Conservation (phyloP, 2,113 vertebrate species). For the Sula dactylatra region DNA sequence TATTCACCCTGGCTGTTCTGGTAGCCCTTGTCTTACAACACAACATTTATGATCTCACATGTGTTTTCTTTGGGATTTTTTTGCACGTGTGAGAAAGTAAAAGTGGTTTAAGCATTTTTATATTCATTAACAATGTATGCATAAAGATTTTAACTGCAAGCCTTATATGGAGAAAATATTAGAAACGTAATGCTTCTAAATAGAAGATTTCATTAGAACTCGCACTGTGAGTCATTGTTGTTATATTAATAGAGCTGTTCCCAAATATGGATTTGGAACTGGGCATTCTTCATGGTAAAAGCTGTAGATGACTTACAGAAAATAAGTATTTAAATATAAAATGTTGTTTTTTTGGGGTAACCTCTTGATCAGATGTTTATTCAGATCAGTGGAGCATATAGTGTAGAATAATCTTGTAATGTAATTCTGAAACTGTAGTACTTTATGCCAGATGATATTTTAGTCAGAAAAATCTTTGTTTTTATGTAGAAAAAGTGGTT, state of each 20-base stretch:
- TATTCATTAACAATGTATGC: neutral
- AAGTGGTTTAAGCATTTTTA: neutral
- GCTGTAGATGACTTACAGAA: neutral
- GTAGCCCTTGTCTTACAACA: neutral
- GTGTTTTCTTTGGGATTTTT: neutral
- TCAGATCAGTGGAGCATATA: neutral
- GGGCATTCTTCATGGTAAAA: neutral
- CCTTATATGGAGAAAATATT: slow-evolving; percentile 27
- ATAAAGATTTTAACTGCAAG: neutral
- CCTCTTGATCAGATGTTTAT: neutral
- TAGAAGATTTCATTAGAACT: slow-evolving; percentile 7
- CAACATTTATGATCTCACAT: neutral
- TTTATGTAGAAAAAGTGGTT: neutral
- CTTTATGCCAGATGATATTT: neutral
- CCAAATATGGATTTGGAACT: slow-evolving; percentile 32
- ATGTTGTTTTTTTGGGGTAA: neutral
- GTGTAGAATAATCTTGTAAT: neutral
- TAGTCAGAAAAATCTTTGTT: neutral
- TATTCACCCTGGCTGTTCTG: neutral
- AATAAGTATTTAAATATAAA: neutral
- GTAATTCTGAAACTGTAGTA: neutral
- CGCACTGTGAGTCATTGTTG: slow-evolving; percentile 1
- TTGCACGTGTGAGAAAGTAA: neutral
- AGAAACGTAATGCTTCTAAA: neutral
- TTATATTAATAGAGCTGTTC: slow-evolving; percentile 38